Evolutionary conservation across 1,140 invertebrate genomes (phyloP).

Genomic region (Drosophila sucinea): DNA sequence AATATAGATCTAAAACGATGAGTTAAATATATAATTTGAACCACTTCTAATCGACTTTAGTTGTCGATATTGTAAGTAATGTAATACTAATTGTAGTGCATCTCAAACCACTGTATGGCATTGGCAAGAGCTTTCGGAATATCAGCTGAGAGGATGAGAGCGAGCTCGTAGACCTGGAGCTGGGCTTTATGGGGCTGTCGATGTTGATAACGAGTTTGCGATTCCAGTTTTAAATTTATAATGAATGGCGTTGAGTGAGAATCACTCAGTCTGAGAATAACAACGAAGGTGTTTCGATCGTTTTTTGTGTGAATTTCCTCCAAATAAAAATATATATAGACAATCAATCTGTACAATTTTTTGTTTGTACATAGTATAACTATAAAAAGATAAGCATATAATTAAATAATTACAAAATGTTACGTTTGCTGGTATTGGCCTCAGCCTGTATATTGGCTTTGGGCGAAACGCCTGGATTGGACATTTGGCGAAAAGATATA

Average conservation of each 20-base stretch:
- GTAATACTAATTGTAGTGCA: not conserved
- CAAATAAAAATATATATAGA: not conserved
- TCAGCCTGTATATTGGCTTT: conserved; percentile 37
- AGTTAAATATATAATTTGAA: too few relatives aligned
- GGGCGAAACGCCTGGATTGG: conserved; percentile 21
- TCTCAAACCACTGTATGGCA: not conserved
- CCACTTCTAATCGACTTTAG: not conserved
- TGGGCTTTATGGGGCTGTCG: conserved; percentile 13
- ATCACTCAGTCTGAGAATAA: conserved; percentile 47
- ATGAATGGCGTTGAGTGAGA: conserved; percentile 30
- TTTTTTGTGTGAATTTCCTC: conserved; percentile 10
- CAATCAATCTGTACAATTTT: conserved; percentile 4
- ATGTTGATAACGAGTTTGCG: conserved; percentile 63
- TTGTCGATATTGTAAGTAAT: not conserved
- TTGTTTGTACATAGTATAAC: conserved; percentile 18
- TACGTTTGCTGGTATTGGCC: conserved; percentile 39
- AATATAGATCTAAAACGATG: too few relatives aligned
- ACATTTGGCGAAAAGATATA: conserved; percentile 31
- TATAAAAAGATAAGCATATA: conserved; percentile 54
- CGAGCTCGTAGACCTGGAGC: conserved; percentile 8
- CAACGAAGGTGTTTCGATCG: conserved; percentile 21
- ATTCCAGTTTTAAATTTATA: conserved; percentile 67
- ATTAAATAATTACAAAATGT: conserved; percentile 44
- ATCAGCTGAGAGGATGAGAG: conserved; percentile 24
- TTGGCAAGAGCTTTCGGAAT: conserved; percentile 16